Percentiles rank a stretch among this genome's conserved stretches.
Conservation (phyloP, 2,797 vertebrate species). For the Cynopterus sphinx region DNA sequence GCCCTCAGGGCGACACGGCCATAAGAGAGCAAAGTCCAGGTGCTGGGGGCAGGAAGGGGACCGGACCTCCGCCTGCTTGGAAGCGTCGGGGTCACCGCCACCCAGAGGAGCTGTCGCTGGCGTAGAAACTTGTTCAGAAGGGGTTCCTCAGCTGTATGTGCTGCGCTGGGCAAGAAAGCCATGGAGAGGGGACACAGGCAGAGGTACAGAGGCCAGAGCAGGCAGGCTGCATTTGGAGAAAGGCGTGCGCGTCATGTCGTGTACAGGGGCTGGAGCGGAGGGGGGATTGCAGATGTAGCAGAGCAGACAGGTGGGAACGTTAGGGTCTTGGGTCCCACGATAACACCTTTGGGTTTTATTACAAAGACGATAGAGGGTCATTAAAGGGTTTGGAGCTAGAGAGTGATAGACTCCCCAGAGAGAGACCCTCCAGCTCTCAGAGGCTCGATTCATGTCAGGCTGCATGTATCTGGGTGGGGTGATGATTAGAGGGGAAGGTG, state of each 20-base stretch:
- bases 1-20: background rate
- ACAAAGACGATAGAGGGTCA: background rate
- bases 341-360: background rate
- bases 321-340: background rate
- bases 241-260: accelerated
- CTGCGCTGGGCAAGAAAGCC: background rate
- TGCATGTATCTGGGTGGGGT: accelerated
- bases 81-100: background rate
- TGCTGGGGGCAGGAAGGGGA: accelerated
- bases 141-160: accelerated
- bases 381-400: background rate
- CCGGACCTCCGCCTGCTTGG: background rate
- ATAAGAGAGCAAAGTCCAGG: accelerated
- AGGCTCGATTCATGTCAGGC: background rate
- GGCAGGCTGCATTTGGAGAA: background rate
- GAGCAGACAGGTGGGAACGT: background rate
- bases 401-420: background rate
- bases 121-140: background rate
- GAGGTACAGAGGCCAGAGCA: background rate
- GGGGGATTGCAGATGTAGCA: background rate
- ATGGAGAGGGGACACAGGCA: background rate
- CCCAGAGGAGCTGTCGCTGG: background rate
- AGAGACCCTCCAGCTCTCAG: background rate
- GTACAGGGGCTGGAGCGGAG: accelerated
- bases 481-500: background rate